Base-by-base conservation (phyloP, 23 tunicate genomes). In the Trididemnum miniatum region DNA sequence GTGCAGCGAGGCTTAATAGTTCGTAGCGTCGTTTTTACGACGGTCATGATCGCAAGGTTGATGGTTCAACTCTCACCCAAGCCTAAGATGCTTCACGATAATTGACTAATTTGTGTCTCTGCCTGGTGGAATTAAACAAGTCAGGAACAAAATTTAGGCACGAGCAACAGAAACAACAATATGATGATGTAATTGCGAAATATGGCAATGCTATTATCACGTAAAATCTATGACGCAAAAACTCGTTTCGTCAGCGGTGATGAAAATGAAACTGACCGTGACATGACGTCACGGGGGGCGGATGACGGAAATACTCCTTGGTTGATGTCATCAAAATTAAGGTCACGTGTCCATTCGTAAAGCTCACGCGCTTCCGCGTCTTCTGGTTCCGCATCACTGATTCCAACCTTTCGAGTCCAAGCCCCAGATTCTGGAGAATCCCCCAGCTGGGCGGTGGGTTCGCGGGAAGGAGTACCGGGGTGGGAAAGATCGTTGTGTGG, bases 291-390 rank as follows among this genome's bases (percentile, higher is more conserved):
- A 0, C 83, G 77, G n/a, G 74, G 32, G 1, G 67, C 1, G 5
- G 49, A 34, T 22, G 66, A 25, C 3, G 82, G 82, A 77, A 77
- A 77, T 18, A 71, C 36, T 22, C 84, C 90, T 57, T 57, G 51
- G 51, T 84, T 91, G 0, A 91, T 64, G 79, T 91, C 90, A 26
- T 91, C 97, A 76, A 76, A 82, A 60, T 91, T 86, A 5, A 91
- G 79, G 27, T 86, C 90, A 23, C 85, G 82, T 20, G 97, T 85
- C 97, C 97, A 91, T 78, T 85, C 85, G 65, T 86, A 91, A 51
- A 91, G 66, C 35, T 82, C 97, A 20, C 77, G 69, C 20, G 89
- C 97, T 65, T 91, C 97, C n/a, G 65, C 65, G 63, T 91, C 97
- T 50, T 86, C 97, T 1, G 85, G 82, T 4, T 86, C 97, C 49